Percentiles rank a stretch among this genome's conserved stretches.
phyloP scores from a whole-genome alignment of 2,888 invertebrate species.

The Petrolisthes manimaculis region DNA sequence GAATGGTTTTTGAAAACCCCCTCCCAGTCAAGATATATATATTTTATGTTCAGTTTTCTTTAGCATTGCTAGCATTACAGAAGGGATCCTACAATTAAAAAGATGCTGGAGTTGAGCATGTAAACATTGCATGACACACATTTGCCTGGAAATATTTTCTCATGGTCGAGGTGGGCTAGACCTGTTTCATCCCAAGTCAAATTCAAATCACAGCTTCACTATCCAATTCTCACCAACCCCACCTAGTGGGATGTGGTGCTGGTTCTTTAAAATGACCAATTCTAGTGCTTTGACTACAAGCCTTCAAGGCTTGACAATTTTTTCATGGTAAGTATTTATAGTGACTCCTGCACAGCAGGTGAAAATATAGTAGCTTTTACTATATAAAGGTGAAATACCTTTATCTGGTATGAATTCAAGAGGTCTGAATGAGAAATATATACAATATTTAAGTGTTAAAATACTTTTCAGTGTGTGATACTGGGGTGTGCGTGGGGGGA shows the following conservation, averaged over 20 bases:
- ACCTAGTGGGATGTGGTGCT: background rate
- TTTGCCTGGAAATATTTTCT: background rate
- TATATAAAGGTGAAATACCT: background rate
- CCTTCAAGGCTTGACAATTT: background rate
- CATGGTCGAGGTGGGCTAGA: background rate
- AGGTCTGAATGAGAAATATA: background rate
- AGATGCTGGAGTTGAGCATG: too few relatives aligned
- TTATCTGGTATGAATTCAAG: background rate
- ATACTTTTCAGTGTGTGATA: background rate
- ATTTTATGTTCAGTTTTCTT: too few relatives aligned
- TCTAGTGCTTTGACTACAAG: background rate
- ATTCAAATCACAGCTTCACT: background rate
- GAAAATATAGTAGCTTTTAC: background rate
- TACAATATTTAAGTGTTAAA: background rate
- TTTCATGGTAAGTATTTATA: constrained; percentile 5
- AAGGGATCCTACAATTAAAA: too few relatives aligned
- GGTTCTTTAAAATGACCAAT: background rate
- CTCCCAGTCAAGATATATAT: too few relatives aligned
- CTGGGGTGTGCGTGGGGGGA: background rate
- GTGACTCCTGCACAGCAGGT: constrained; percentile 5
- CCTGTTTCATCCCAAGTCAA: background rate
- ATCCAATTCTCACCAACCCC: background rate
- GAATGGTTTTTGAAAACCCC: too few relatives aligned
- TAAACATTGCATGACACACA: constrained; percentile 6
- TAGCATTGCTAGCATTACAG: too few relatives aligned